These are phyloP conservation scores for Spialia ferax DNA, from an alignment of 2,888 invertebrate genomes.

Conservation along the genomic window DNA sequence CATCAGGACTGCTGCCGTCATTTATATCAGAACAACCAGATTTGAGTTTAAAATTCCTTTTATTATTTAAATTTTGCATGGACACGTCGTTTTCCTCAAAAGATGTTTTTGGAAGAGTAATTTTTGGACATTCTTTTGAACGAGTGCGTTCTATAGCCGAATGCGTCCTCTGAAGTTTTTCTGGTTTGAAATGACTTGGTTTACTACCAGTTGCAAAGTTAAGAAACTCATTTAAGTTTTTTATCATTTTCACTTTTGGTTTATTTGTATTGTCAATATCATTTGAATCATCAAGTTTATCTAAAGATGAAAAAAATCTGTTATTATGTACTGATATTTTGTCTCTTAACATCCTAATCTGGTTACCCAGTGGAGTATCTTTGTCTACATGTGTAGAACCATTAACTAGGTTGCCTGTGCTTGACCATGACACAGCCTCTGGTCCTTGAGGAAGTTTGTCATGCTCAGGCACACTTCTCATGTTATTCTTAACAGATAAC, in stretches of 20 bases:
- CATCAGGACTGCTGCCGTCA: constrained; percentile 91
- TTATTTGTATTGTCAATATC: constrained; percentile 68
- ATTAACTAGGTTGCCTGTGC: constrained; percentile 70
- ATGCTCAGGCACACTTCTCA: constrained; percentile 76
- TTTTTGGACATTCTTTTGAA: constrained; percentile 67
- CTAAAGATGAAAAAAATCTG: constrained; percentile 86
- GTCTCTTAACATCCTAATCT: constrained; percentile 73
- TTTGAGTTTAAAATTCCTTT: constrained; percentile 61
- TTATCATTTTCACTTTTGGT: constrained; percentile 87
- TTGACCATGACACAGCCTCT: constrained; percentile 61
- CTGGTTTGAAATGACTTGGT: constrained; percentile 55
- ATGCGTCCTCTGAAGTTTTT: constrained; percentile 69
- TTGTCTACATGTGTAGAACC: constrained; percentile 66
- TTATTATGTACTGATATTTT: constrained; percentile 80
- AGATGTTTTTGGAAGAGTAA: constrained; percentile 71
- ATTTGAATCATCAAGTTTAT: constrained; percentile 80
- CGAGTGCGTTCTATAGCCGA: constrained; percentile 68
- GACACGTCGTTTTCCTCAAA: constrained; percentile 64
- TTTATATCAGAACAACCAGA: constrained; percentile 68
- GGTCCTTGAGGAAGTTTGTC: constrained; percentile 57
- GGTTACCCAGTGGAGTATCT: constrained; percentile 73
- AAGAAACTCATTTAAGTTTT: constrained; percentile 94
- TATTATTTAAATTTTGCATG: constrained; percentile 56
- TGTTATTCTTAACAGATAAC: constrained; percentile 58
- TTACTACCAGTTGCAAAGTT: constrained; percentile 91